Base-by-base conservation (phyloP, 2,113 vertebrate species). In the Manacus vitellinus region DNA sequence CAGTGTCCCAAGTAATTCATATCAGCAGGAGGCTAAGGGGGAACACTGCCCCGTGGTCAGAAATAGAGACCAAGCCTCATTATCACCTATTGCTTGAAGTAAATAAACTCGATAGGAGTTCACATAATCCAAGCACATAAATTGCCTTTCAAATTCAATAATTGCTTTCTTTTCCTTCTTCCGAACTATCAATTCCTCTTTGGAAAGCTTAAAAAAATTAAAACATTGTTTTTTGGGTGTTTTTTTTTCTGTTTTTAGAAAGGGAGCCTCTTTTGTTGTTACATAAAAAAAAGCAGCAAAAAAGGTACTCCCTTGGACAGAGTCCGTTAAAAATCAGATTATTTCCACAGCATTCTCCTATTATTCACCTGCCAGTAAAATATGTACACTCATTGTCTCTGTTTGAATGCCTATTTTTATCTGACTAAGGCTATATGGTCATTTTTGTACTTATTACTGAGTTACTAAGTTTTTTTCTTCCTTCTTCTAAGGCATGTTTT, bases 341-440 rank as follows among this genome's bases (percentile, higher is more conserved):
- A 99, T 98, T 99, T 99, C 98, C 98, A 98, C 97, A 98, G 98
- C 97, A 95, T 97, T 99, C 98, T 97, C 95, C 98, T 98, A 99
- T 99, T 99, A 98, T 99, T 98, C 98, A 99, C 98, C 98, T 99
- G 98, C 98, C 99, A 99, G 98, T 99, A 98, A 99, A 99, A 98
- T 99, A 99, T 98, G 98, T 98, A 98, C 98, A 96, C 89, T 97
- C 96, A 98, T 99, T 99, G 98, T 99, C 98, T 98, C 72, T 63
- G 71, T 93, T 43, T 99, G 98, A 99, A 99, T 98, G 98, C 98
- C 97, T 98, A 96, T 98, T 99, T 99, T 98, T 98, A 98, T 97
- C 97, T 97, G 98, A 98, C 98, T 98, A 96, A 96, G 93, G 97
- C 97, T 98, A 98, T 98, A 98, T 98, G 98, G 98, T 98, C 98